Evolutionary conservation across 2,888 invertebrate species (phyloP).

Genomic region (Dryomyza anilis): DNA sequence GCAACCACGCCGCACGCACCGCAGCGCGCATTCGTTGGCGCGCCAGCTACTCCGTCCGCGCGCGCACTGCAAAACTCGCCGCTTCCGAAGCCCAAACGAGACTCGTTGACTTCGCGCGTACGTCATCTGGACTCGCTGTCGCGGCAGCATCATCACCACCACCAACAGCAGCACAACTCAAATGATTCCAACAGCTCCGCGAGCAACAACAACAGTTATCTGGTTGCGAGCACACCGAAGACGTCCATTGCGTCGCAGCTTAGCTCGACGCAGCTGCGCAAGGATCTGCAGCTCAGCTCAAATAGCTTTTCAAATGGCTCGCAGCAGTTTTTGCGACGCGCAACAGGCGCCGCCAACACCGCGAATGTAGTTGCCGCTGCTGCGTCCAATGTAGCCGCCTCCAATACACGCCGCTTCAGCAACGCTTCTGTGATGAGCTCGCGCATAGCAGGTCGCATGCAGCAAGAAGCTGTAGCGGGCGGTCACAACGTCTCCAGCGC

Average conservation of each 20-base stretch:
- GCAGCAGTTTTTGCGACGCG: slow-evolving; percentile 33
- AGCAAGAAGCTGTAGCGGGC: slow-evolving; percentile 32
- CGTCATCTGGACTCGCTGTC: slow-evolving; percentile 64
- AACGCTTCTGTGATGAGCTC: slow-evolving; percentile 47
- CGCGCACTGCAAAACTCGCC: slow-evolving; percentile 57
- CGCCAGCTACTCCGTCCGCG: slow-evolving; percentile 50
- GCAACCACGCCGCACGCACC: slow-evolving; percentile 51
- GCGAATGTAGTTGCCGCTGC: background rate
- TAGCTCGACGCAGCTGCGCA: slow-evolving; percentile 50
- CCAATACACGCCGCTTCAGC: slow-evolving; percentile 48
- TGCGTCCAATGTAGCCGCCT: slow-evolving; percentile 6
- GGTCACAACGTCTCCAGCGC: slow-evolving; percentile 6
- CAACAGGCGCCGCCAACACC: slow-evolving; percentile 25
- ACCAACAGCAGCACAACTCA: slow-evolving; percentile 32
- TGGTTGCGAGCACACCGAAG: slow-evolving; percentile 41
- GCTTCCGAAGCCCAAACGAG: slow-evolving; percentile 60
- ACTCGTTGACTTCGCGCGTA: slow-evolving; percentile 64
- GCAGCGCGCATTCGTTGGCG: background rate
- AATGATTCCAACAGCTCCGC: background rate
- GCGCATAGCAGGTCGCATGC: slow-evolving; percentile 34
- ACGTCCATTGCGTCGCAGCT: slow-evolving; percentile 45
- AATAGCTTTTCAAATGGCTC: slow-evolving; percentile 38
- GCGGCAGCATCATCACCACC: slow-evolving; percentile 52
- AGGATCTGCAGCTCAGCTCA: slow-evolving; percentile 50
- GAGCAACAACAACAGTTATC: slow-evolving; percentile 29